Percentiles rank a stretch among this genome's conserved stretches.
Conservation (phyloP, 1,140 invertebrate species). For the Gryllus bimaculatus region DNA sequence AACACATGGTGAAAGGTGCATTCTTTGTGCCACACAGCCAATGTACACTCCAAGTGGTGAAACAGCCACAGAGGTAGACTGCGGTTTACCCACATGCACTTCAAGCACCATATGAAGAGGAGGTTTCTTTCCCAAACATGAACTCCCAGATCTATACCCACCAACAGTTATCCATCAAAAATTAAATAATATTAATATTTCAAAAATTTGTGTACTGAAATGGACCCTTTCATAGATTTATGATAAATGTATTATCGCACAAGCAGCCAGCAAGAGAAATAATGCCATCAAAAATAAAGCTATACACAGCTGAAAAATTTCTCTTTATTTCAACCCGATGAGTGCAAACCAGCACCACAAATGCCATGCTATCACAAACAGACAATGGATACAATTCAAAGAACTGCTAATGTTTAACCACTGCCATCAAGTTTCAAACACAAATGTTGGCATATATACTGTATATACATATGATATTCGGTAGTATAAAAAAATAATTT, state of each 20-base stretch:
- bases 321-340: neutral
- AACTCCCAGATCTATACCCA: neutral
- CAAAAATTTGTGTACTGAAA: neutral
- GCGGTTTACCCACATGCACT: neutral
- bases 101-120: neutral
- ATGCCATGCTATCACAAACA: constrained; percentile 4
- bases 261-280: neutral
- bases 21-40: neutral
- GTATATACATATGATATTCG: neutral
- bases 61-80: neutral
- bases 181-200: neutral
- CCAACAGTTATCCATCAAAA: neutral
- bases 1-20: neutral
- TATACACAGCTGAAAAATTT: constrained; percentile 1
- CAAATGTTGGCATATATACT: neutral
- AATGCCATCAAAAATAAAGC: constrained; percentile 1
- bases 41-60: neutral
- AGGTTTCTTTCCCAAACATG: neutral
- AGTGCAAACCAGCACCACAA: constrained; percentile 3
- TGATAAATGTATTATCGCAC: neutral
- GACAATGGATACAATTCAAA: constrained; percentile 5
- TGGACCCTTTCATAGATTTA: neutral
- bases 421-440: constrained; percentile 4
- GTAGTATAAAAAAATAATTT: neutral
- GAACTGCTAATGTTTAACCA: constrained; percentile 4